Percentiles rank a stretch among this genome's conserved stretches.
phyloP scores from a whole-genome alignment of 2,888 invertebrate species.

The Acanthoscelides obtectus region DNA sequence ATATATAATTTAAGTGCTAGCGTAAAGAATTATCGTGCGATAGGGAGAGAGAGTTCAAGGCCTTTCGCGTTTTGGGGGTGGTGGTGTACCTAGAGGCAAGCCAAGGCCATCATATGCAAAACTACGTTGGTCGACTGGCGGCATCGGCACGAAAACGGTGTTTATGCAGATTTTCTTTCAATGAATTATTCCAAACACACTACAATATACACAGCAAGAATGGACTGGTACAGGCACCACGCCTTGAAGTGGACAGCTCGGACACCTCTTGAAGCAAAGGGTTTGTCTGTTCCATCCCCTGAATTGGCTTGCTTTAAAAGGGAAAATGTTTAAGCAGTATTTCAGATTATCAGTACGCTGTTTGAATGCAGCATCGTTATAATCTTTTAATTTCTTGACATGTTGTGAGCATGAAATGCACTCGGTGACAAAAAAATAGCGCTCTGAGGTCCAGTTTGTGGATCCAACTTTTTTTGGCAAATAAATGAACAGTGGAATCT shows the following conservation, averaged over 20 bases:
- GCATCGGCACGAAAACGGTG: conserved; percentile 13
- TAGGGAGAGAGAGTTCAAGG: conserved; percentile 12
- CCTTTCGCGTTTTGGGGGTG: conserved; percentile 10
- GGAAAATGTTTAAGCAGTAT: too few relatives aligned
- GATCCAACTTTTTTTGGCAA: too few relatives aligned
- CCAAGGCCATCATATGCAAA: conserved; percentile 12
- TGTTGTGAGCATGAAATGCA: too few relatives aligned
- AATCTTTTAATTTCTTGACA: too few relatives aligned
- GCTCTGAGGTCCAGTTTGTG: too few relatives aligned
- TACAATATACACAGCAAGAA: neutral
- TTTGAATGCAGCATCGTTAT: too few relatives aligned
- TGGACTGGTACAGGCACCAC: neutral
- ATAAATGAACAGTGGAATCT: too few relatives aligned
- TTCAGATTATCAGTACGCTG: too few relatives aligned
- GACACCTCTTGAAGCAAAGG: too few relatives aligned
- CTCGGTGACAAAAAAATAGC: too few relatives aligned
- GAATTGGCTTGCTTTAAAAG: too few relatives aligned
- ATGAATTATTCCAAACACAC: conserved; percentile 19
- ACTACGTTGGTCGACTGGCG: neutral
- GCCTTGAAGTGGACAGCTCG: neutral
- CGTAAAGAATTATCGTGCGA: conserved; percentile 2
- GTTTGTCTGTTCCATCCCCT: too few relatives aligned
- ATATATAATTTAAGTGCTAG: neutral
- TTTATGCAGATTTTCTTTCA: conserved; percentile 14
- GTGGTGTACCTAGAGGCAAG: conserved; percentile 7